phyloP scores from a whole-genome alignment of 2,888 invertebrate genomes.

The Latrodectus elegans region DNA sequence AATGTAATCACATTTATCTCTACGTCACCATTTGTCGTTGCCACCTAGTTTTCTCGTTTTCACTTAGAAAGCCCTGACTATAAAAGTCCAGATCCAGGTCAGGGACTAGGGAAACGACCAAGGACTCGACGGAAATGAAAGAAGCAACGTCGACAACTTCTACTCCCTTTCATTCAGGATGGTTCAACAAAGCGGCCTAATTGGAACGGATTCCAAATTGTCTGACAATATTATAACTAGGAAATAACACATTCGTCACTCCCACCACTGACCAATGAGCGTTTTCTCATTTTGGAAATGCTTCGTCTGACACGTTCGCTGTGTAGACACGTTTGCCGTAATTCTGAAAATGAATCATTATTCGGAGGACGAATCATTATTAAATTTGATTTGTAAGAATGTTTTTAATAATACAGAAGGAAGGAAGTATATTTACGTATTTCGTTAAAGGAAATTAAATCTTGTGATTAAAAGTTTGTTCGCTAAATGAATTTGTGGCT shows the following conservation, averaged over 20 bases:
- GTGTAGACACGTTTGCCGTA: too few species aligned
- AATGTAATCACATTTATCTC: background rate
- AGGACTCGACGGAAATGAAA: constrained; percentile 39
- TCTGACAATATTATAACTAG: background rate
- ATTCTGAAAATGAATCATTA: too few species aligned
- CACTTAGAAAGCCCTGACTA: constrained; percentile 2
- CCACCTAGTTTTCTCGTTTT: background rate
- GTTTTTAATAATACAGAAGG: too few species aligned
- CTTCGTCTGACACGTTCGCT: too few species aligned
- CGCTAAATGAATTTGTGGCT: too few species aligned
- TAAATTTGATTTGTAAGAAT: too few species aligned
- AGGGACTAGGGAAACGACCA: constrained; percentile 53
- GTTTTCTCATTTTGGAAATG: background rate
- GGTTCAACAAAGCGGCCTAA: constrained; percentile 25
- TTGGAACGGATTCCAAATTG: constrained; percentile 29
- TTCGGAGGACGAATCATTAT: too few species aligned
- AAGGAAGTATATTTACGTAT: too few species aligned
- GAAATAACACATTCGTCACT: constrained; percentile 5
- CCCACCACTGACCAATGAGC: background rate
- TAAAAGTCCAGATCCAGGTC: constrained; percentile 35
- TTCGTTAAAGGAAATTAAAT: too few species aligned
- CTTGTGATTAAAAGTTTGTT: too few species aligned
- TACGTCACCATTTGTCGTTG: background rate
- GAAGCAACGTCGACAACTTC: constrained; percentile 26
- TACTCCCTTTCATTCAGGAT: constrained; percentile 30